These are phyloP conservation scores for Macrobrachium rosenbergii DNA, from an alignment of 1,140 invertebrate species.

Conservation along the genomic window DNA sequence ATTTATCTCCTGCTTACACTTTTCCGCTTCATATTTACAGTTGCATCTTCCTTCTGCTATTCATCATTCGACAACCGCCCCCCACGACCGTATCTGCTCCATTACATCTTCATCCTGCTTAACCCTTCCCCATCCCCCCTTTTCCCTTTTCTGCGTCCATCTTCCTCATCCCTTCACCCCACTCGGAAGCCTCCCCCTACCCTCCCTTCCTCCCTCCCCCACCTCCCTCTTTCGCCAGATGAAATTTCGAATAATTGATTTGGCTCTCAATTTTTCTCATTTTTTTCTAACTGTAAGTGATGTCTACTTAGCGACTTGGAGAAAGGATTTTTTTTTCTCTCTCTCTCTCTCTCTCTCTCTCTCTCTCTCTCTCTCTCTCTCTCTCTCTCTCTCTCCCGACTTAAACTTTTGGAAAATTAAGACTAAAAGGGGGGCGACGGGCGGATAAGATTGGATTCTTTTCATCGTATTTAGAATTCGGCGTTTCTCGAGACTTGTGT, in stretches of 20 bases:
- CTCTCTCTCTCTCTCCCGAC: neutral
- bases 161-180: too few species aligned
- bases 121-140: too few species aligned
- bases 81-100: too few species aligned
- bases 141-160: too few species aligned
- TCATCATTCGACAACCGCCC: too few species aligned
- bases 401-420: conserved; percentile 34
- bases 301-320: conserved; percentile 32
- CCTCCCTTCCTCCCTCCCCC: neutral
- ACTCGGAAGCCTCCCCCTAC: too few species aligned
- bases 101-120: too few species aligned
- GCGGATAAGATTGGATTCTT: conserved; percentile 28
- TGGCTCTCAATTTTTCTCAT: conserved; percentile 35
- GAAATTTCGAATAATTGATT: conserved; percentile 35
- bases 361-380: neutral
- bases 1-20: neutral
- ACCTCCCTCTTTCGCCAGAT: conserved; percentile 3
- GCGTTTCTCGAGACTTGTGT: too few species aligned
- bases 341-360: neutral
- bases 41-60: too few species aligned
- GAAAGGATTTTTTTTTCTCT: conserved; percentile 17
- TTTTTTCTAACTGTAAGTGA: conserved; percentile 33
- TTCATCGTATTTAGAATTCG: too few species aligned
- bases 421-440: neutral
- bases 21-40: neutral